Conservation (phyloP, 2,888 invertebrate genomes). For the Tenthredo mesomela region DNA sequence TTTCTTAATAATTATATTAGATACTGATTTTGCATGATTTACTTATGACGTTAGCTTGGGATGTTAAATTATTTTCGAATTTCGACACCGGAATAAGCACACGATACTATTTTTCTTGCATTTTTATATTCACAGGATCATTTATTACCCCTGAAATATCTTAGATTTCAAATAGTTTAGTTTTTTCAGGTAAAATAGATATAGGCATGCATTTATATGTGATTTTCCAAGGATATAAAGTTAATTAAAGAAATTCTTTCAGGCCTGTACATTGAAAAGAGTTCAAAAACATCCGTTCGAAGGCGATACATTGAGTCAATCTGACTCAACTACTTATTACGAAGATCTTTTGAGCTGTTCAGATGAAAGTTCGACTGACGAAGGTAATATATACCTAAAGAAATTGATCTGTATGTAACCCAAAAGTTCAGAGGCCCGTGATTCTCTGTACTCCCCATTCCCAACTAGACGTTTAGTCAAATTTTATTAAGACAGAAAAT, state of each 20-base stretch:
- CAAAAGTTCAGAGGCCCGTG: not conserved
- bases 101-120: not conserved
- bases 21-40: not conserved
- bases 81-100: not conserved
- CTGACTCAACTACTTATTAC: conserved; percentile 97
- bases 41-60: not conserved
- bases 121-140: not conserved
- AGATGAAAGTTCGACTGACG: conserved; percentile 93
- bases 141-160: not conserved
- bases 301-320: conserved; percentile 91
- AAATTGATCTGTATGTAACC: conserved; percentile 64
- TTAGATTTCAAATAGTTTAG: not conserved
- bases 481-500: not conserved
- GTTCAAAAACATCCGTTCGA: conserved; percentile 91
- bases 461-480: not conserved
- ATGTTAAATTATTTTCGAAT: not conserved
- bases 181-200: not conserved
- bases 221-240: not conserved
- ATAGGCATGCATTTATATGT: not conserved
- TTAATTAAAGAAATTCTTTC: conserved; percentile 49
- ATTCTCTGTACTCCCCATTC: conserved; percentile 26
- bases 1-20: not conserved
- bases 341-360: conserved; percentile 96
- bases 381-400: conserved; percentile 83
- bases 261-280: conserved; percentile 90